Evolutionary conservation across 2,888 invertebrate genomes (phyloP).

Genomic region (Drosophila rubida): DNA sequence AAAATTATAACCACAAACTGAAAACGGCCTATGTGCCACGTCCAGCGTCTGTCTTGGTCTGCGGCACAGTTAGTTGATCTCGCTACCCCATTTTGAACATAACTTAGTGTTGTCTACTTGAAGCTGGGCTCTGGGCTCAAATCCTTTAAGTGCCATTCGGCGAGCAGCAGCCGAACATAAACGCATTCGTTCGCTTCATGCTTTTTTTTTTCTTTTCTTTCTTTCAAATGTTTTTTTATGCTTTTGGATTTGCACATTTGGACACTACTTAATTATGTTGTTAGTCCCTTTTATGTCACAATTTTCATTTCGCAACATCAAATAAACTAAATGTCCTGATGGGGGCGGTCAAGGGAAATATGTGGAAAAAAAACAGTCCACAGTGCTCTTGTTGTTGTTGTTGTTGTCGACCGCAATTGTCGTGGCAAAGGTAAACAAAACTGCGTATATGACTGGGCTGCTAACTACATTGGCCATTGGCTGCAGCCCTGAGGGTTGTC

Average conservation of each 20-base stretch:
- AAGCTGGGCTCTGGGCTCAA: conserved; percentile 50
- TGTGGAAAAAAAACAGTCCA: conserved; percentile 4
- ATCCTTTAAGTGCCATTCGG: conserved; percentile 76
- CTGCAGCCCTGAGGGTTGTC: conserved; percentile 54
- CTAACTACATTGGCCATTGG: conserved; percentile 72
- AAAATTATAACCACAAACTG: conserved; percentile 50
- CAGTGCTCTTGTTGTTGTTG: conserved; percentile 10
- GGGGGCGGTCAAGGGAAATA: conserved; percentile 12
- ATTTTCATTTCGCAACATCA: conserved; percentile 79
- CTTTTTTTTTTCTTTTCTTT: conserved; percentile 18
- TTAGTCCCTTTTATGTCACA: conserved; percentile 81
- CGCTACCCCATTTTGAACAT: not conserved
- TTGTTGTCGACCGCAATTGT: conserved; percentile 75
- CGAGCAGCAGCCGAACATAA: conserved; percentile 47
- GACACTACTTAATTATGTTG: conserved; percentile 79
- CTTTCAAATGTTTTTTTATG: conserved; percentile 68
- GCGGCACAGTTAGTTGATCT: conserved; percentile 1
- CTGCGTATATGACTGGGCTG: conserved; percentile 60
- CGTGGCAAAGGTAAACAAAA: conserved; percentile 79
- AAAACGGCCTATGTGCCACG: conserved; percentile 10
- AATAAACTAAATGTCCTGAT: conserved; percentile 74
- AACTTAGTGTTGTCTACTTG: conserved; percentile 56
- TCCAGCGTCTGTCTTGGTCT: not conserved
- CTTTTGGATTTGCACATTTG: conserved; percentile 78
- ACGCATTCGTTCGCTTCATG: conserved; percentile 37